These are phyloP conservation scores for Osmerus eperlanus DNA, from an alignment of 2,113 vertebrate genomes.

Conservation along the genomic window DNA sequence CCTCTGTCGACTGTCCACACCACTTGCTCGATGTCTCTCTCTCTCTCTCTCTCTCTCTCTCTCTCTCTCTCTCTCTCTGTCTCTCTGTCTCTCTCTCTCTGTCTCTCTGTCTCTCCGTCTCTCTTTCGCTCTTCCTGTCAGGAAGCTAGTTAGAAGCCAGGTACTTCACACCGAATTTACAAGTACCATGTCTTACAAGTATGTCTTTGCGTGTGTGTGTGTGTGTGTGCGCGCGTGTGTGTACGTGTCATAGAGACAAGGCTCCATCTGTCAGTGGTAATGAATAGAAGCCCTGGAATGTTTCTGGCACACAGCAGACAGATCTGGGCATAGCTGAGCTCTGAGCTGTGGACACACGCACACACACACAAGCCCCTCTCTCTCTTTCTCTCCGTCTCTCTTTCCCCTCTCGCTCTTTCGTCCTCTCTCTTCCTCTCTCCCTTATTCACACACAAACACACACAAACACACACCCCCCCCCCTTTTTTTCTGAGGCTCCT, in stretches of 20 bases:
- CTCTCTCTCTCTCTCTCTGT: background rate
- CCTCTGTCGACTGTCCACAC: background rate
- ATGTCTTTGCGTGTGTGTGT: background rate
- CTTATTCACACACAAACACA: conserved; percentile 7
- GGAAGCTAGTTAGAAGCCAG: conserved; percentile 11
- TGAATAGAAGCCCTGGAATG: conserved; percentile 49
- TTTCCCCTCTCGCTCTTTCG: background rate
- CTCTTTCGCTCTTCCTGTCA: conserved; percentile 1
- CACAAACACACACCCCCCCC: background rate
- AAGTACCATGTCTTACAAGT: too few species aligned
- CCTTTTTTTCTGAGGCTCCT: too few species aligned
- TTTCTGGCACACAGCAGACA: conserved; percentile 34
- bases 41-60: background rate
- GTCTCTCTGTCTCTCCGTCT: background rate
- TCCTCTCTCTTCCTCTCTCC: background rate
- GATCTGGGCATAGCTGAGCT: conserved; percentile 16
- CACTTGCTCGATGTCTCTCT: background rate
- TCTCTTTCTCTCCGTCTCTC: background rate
- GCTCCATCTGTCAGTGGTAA: conserved; percentile 34
- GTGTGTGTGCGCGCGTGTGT: conserved; percentile 7
- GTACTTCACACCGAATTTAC: background rate
- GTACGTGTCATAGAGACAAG: conserved; percentile 13
- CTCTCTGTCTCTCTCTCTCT: background rate
- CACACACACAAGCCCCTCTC: background rate
- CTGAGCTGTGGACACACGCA: conserved; percentile 22